A percentile compares a stretch with the other conserved stretches of the same genome.
These are phyloP conservation scores for Coturnix japonica DNA, from an alignment of 2,113 vertebrate species.

Conservation along the genomic window DNA sequence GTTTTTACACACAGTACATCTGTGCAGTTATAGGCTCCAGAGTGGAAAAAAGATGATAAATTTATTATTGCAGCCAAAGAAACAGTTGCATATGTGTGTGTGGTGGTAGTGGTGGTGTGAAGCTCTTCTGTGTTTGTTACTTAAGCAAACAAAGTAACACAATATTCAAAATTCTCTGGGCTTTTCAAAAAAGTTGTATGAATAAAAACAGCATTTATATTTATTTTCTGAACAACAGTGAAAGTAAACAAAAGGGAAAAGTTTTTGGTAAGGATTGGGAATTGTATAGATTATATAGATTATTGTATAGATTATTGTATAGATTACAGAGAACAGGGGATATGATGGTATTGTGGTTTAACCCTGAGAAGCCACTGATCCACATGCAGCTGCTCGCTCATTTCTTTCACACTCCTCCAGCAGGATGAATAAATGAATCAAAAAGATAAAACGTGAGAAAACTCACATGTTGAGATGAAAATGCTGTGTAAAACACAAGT, in stretches of 20 bases:
- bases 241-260: not conserved
- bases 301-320: too few relatives aligned
- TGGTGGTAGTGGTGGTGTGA: too few relatives aligned
- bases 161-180: not conserved
- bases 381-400: not conserved
- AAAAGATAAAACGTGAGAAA: not conserved
- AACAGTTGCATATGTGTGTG: not conserved
- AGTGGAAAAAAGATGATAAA: not conserved
- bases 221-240: not conserved
- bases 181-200: not conserved
- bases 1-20: not conserved
- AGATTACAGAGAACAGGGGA: not conserved
- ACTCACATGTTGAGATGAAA: not conserved
- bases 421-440: not conserved
- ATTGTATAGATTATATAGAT: not conserved
- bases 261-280: not conserved
- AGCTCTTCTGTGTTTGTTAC: not conserved
- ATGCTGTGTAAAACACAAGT: not conserved
- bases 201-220: not conserved
- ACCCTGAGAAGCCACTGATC: not conserved
- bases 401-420: not conserved
- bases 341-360: not conserved
- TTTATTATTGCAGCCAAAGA: constrained; percentile 17
- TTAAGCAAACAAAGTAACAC: not conserved
- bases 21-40: not conserved